Conservation (phyloP, 2,888 invertebrate genomes). For the Mycalesis mineus region DNA sequence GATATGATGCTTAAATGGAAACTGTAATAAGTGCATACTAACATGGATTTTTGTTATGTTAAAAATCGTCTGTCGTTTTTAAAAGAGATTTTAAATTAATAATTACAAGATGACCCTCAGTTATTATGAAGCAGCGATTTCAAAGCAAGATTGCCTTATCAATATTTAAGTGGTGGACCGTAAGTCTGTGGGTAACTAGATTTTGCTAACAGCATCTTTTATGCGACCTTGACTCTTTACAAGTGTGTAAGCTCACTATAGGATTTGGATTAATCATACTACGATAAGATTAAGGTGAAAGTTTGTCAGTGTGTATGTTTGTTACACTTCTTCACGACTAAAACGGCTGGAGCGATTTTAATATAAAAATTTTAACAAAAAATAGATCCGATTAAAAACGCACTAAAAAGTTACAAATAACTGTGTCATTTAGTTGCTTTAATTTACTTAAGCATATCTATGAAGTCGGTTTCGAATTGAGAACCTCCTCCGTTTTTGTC, state of each 20-base stretch:
- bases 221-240: conserved; percentile 12
- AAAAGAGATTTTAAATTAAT: conserved; percentile 19
- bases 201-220: conserved; percentile 22
- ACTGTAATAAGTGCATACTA: not conserved
- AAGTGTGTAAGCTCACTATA: not conserved
- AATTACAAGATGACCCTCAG: conserved; percentile 31
- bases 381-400: too few species aligned
- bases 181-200: conserved; percentile 14
- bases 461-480: too few species aligned
- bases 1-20: not conserved
- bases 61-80: not conserved
- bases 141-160: conserved; percentile 54
- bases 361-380: too few species aligned
- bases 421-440: too few species aligned
- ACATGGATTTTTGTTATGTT: not conserved
- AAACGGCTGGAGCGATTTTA: too few species aligned
- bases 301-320: too few species aligned
- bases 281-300: too few species aligned
- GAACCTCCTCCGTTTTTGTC: too few species aligned
- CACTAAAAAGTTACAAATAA: too few species aligned
- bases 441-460: too few species aligned
- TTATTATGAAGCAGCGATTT: conserved; percentile 33
- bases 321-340: too few species aligned
- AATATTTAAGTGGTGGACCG: conserved; percentile 51
- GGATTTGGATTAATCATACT: too few species aligned